A percentile compares a stretch with the other conserved stretches of the same genome.
These are phyloP conservation scores for Therioaphis trifolii DNA, from an alignment of 2,888 invertebrate species.

Conservation along the genomic window DNA sequence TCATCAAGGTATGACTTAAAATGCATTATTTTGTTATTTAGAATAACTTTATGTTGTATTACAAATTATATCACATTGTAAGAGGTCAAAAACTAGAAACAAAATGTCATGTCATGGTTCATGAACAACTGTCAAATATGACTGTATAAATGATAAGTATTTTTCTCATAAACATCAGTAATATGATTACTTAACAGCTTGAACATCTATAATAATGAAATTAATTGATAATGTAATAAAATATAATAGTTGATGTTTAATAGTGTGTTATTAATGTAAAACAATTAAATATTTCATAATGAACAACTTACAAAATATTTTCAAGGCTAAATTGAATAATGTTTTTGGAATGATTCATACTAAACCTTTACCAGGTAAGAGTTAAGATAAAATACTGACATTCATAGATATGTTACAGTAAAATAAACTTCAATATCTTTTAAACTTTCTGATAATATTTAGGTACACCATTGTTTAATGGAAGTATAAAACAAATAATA, in stretches of 20 bases:
- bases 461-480: conserved; percentile 75
- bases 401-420: background rate
- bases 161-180: background rate
- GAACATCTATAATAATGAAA: background rate
- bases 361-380: conserved; percentile 76
- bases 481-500: conserved; percentile 72
- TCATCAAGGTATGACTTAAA: too few relatives aligned
- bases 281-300: conserved; percentile 66
- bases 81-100: conserved; percentile 15
- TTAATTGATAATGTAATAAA: background rate
- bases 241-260: background rate
- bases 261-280: background rate
- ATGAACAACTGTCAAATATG: conserved; percentile 31
- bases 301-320: conserved; percentile 70
- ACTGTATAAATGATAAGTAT: conserved; percentile 35
- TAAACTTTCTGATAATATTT: conserved; percentile 64
- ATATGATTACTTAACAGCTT: conserved; percentile 19
- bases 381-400: background rate
- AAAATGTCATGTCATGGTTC: background rate
- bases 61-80: background rate
- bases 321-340: conserved; percentile 70
- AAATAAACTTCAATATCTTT: background rate
- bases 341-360: conserved; percentile 81
- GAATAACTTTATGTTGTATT: background rate
- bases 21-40: background rate